A percentile compares a stretch with the other conserved stretches of the same genome.
Evolutionary conservation across 2,888 invertebrate species (phyloP).

Genomic region (Lottia scabra): DNA sequence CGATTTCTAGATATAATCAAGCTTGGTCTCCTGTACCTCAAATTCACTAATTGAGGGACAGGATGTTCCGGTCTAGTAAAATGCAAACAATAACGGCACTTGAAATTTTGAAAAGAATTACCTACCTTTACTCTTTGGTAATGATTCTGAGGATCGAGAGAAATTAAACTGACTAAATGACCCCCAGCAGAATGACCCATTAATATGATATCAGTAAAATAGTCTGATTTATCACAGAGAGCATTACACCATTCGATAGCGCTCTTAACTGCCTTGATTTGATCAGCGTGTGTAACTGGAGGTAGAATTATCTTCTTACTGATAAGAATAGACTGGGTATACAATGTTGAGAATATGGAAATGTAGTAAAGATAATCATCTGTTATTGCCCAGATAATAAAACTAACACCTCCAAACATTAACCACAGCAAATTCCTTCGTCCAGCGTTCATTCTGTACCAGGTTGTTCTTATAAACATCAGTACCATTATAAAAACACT

Average conservation of each 20-base stretch:
- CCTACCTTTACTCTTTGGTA: too few species aligned
- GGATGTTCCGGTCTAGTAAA: too few species aligned
- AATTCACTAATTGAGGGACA: too few species aligned
- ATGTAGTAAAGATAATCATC: background rate
- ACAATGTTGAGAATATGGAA: conserved; percentile 22
- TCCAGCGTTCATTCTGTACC: conserved; percentile 9
- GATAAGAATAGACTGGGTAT: conserved; percentile 34
- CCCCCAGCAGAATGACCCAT: conserved; percentile 58
- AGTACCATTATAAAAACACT: conserved; percentile 16
- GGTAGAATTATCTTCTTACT: conserved; percentile 18
- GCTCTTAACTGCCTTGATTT: conserved; percentile 34
- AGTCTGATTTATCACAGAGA: conserved; percentile 21
- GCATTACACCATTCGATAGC: conserved; percentile 36
- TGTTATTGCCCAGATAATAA: background rate
- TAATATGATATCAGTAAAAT: conserved; percentile 34
- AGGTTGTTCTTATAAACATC: conserved; percentile 12
- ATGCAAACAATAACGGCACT: too few species aligned
- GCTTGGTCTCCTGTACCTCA: too few species aligned
- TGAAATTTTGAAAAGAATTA: too few species aligned
- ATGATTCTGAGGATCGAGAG: too few species aligned
- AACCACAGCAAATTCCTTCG: conserved; percentile 3
- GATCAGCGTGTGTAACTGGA: conserved; percentile 25
- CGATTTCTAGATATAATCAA: too few species aligned
- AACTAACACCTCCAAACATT: background rate
- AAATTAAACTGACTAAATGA: conserved; percentile 38